Percentiles rank a stretch among this genome's conserved stretches.
These are phyloP conservation scores for Sphecodes monilicornis DNA, from an alignment of 2,888 invertebrate species.

Conservation along the genomic window DNA sequence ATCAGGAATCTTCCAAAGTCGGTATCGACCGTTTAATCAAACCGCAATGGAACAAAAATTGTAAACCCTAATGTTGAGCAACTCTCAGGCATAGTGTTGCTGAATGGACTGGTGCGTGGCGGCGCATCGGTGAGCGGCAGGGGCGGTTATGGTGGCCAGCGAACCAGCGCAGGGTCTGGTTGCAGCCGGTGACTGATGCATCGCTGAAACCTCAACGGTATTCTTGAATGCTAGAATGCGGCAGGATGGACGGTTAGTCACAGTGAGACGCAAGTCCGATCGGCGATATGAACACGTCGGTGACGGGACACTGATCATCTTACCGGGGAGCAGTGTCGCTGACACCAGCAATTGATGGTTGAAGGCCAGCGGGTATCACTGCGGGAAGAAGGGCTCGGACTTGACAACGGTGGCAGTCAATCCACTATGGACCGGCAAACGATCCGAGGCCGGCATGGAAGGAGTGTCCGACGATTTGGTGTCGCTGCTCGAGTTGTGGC, in stretches of 20 bases:
- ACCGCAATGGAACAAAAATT: no score
- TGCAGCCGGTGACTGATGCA: slow-evolving; percentile 76
- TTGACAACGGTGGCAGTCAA: slow-evolving; percentile 89
- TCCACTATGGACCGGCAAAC: slow-evolving; percentile 84
- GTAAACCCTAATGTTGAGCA: slow-evolving; percentile 75
- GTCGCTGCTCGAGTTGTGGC: slow-evolving; percentile 88
- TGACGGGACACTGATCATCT: slow-evolving; percentile 84
- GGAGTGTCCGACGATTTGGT: slow-evolving; percentile 79
- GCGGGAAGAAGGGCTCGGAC: slow-evolving; percentile 94
- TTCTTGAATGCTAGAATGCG: slow-evolving; percentile 84
- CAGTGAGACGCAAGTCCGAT: slow-evolving; percentile 89
- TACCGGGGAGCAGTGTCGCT: slow-evolving; percentile 82
- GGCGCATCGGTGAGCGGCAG: no score
- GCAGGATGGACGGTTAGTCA: slow-evolving; percentile 89
- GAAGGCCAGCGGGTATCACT: slow-evolving; percentile 94
- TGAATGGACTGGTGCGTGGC: no score
- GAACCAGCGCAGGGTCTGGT: slow-evolving; percentile 54
- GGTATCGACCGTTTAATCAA: no score
- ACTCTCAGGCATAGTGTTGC: slow-evolving; percentile 82
- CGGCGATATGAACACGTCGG: slow-evolving; percentile 86
- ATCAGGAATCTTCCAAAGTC: no score
- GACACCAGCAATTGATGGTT: slow-evolving; percentile 89
- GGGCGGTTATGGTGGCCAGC: slow-evolving; percentile 17
- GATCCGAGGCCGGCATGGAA: slow-evolving; percentile 77
- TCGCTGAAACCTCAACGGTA: slow-evolving; percentile 83